Evolutionary conservation across 1,140 invertebrate species (phyloP).

Genomic region (Dermatophagoides farinae): DNA sequence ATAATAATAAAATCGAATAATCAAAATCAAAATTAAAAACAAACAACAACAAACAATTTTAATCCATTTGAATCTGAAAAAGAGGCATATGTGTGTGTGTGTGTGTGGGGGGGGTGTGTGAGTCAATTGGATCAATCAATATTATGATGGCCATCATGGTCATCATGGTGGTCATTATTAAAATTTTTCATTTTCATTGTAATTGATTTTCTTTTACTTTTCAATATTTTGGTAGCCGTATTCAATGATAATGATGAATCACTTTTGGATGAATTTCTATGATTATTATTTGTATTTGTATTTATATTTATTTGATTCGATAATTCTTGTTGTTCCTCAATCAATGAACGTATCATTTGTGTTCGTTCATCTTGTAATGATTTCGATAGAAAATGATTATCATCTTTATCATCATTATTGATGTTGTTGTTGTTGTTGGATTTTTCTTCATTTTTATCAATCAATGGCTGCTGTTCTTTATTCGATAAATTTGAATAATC

Average conservation of each 20-base stretch:
- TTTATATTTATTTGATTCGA: background rate
- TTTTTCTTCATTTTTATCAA: too few relatives aligned
- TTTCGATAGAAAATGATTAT: background rate
- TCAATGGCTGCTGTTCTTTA: too few relatives aligned
- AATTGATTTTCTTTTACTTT: background rate
- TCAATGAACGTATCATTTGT: background rate
- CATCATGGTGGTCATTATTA: too few relatives aligned
- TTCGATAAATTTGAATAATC: too few relatives aligned
- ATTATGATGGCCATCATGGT: too few relatives aligned
- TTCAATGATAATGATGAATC: background rate
- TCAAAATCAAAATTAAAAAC: background rate
- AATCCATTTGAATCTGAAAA: too few relatives aligned
- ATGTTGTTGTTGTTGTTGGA: too few relatives aligned
- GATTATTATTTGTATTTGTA: background rate
- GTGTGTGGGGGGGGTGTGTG: too few relatives aligned
- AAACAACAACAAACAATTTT: background rate
- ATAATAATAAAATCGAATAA: conserved; percentile 6
- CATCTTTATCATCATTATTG: too few relatives aligned
- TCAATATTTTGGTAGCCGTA: background rate
- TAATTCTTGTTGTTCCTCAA: background rate
- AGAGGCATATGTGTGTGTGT: too few relatives aligned
- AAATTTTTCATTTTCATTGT: background rate
- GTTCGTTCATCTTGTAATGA: background rate
- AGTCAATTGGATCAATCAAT: too few relatives aligned
- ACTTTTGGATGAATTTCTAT: background rate